Evolutionary conservation across 2,797 vertebrate species (phyloP), one percentile per base, ranked within the genome.

Genomic region (Luscinia luscinia): DNA sequence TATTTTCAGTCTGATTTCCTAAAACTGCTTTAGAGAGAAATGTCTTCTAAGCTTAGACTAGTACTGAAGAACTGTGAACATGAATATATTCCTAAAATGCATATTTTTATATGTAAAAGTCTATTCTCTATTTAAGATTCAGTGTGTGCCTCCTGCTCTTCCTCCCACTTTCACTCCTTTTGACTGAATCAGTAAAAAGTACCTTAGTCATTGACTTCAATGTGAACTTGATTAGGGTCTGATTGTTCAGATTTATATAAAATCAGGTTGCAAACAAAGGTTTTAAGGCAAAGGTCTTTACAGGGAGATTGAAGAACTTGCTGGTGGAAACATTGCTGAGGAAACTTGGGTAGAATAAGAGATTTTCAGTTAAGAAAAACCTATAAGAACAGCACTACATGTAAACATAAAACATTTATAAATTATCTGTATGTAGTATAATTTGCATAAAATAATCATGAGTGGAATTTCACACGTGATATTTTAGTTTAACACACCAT

Each of bases 161-260:
- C 40, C 36, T 91, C 12, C 9, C 13, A 59, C 40, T 70, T 83
- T 57, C 20, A 23, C 17, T 85, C 15, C 32, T 73, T 73, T 52
- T 59, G n/a, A 46, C 52, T 49, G 66, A 90, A 78, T 81, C 49
- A 88, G 30, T 76, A 79, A 77, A 45, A 91, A 64, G 19, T 64
- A 43, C 12, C 13, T 52, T 67, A 72, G 54, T 11, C 51, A 26
- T 58, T 49, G 51, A 78, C 69, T 93, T 94, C 62, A 72, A 2
- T 62, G 12, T 64, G 80, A 86, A 81, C 46, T 78, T 86, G 62
- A 93, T 95, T 94, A 87, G 27, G 7, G 32, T 77, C 28, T 91
- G 79, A 85, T 80, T 91, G 62, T 78, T 87, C 72, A 55, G 22
- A 58, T 83, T 52, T 80, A 4, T 74, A 23, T 45, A 88, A 94